Percentiles rank a stretch among this genome's conserved stretches.
These are phyloP conservation scores for Meghimatium bilineatum DNA, from an alignment of 2,888 invertebrate species.

Conservation along the genomic window DNA sequence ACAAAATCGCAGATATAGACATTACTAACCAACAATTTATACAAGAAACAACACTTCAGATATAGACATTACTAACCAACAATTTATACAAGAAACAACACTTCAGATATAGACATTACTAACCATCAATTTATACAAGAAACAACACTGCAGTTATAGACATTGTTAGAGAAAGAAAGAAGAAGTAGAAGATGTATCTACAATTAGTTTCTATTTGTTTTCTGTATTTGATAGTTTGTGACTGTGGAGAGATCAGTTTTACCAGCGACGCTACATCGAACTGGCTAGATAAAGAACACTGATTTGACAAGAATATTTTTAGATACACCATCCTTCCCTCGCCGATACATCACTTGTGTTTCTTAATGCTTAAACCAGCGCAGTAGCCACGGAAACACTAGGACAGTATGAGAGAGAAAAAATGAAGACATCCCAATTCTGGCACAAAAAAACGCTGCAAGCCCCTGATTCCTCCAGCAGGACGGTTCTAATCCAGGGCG, in stretches of 20 bases:
- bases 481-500: slow-evolving; percentile 31
- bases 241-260: slow-evolving; percentile 11
- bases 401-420: not conserved
- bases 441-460: slow-evolving; percentile 15
- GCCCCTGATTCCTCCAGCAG: slow-evolving; percentile 17
- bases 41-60: too few relatives aligned
- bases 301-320: slow-evolving; percentile 28
- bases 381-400: not conserved
- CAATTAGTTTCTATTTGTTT: not conserved
- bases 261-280: not conserved
- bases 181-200: too few relatives aligned
- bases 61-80: too few relatives aligned
- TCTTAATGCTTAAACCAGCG: slow-evolving; percentile 3
- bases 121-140: too few relatives aligned
- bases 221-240: not conserved
- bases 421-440: not conserved
- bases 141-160: too few relatives aligned
- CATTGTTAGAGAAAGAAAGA: too few relatives aligned
- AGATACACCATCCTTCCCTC: too few relatives aligned
- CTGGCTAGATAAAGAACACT: not conserved
- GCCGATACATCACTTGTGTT: not conserved
- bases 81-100: too few relatives aligned
- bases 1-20: too few relatives aligned
- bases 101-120: too few relatives aligned
- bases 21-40: too few relatives aligned